Evolutionary conservation across 2,113 vertebrate species (phyloP).

Genomic region (Serinus canaria): DNA sequence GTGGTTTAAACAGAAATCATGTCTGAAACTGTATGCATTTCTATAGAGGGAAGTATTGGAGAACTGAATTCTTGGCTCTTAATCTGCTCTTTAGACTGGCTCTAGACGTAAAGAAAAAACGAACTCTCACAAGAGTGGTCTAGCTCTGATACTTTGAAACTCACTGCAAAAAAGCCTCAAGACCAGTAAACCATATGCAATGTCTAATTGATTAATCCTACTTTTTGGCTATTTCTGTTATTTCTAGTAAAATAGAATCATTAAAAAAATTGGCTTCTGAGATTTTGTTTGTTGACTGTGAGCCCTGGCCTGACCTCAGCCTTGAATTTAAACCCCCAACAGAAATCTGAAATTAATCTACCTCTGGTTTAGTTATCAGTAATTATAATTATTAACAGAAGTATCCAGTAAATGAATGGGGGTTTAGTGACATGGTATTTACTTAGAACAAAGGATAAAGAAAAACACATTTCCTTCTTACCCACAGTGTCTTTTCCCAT

Average conservation of each 20-base stretch:
- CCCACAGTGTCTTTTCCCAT: neutral
- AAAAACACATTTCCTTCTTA: neutral
- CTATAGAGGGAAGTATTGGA: neutral
- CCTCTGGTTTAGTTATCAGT: slow-evolving; percentile 16
- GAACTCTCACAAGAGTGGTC: neutral
- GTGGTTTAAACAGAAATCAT: neutral
- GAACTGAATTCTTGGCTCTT: neutral
- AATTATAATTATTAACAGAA: slow-evolving; percentile 61
- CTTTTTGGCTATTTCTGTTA: slow-evolving; percentile 21
- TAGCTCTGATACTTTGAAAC: neutral
- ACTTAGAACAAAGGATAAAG: neutral
- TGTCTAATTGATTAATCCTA: slow-evolving; percentile 34
- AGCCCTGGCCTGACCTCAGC: slow-evolving; percentile 60
- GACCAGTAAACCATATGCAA: neutral
- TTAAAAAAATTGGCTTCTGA: slow-evolving; percentile 19
- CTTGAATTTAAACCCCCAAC: slow-evolving; percentile 45
- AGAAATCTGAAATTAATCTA: slow-evolving; percentile 49
- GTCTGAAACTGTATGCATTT: neutral
- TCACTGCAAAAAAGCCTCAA: neutral
- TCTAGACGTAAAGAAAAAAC: neutral
- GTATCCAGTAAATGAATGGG: neutral
- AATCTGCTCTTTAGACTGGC: neutral
- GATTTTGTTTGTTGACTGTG: slow-evolving; percentile 52
- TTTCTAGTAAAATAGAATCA: slow-evolving; percentile 28
- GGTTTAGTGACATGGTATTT: neutral